Percentiles rank a stretch among this genome's conserved stretches.
Evolutionary conservation across 1,140 invertebrate species (phyloP).

Genomic region (Latrodectus geometricus): DNA sequence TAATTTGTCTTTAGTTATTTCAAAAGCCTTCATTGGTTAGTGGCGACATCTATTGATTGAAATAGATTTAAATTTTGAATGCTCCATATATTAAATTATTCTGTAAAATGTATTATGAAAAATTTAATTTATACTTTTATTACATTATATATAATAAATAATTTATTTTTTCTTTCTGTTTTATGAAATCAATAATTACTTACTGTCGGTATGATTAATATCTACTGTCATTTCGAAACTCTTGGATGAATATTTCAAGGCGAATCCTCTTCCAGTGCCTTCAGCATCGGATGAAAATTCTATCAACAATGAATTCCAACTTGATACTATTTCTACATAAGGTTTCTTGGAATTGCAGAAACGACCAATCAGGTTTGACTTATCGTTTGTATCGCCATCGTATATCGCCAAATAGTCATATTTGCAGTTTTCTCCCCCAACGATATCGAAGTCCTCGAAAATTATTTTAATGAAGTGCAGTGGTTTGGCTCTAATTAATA

Average conservation of each 20-base stretch:
- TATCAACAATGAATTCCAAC: constrained; percentile 65
- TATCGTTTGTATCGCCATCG: constrained; percentile 61
- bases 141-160: no score
- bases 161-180: no score
- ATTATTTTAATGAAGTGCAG: constrained; percentile 65
- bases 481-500: constrained; percentile 42
- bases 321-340: constrained; percentile 63
- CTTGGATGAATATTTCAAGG: constrained; percentile 63
- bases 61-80: no score
- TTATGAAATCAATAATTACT: no score
- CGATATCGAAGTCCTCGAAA: constrained; percentile 65
- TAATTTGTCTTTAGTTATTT: no score
- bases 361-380: constrained; percentile 63
- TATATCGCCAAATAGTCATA: constrained; percentile 65
- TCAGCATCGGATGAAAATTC: constrained; percentile 65
- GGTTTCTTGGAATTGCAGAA: constrained; percentile 65
- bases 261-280: constrained; percentile 64
- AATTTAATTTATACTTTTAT: no score
- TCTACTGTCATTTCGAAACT: constrained; percentile 62
- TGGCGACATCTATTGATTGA: no score
- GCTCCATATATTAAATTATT: no score
- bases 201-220: constrained; percentile 13
- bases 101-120: no score
- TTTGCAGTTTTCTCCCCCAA: constrained; percentile 63
- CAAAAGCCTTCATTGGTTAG: no score